These are phyloP conservation scores for Oreochromis niloticus DNA, from an alignment of 2,113 vertebrate species.

Conservation along the genomic window DNA sequence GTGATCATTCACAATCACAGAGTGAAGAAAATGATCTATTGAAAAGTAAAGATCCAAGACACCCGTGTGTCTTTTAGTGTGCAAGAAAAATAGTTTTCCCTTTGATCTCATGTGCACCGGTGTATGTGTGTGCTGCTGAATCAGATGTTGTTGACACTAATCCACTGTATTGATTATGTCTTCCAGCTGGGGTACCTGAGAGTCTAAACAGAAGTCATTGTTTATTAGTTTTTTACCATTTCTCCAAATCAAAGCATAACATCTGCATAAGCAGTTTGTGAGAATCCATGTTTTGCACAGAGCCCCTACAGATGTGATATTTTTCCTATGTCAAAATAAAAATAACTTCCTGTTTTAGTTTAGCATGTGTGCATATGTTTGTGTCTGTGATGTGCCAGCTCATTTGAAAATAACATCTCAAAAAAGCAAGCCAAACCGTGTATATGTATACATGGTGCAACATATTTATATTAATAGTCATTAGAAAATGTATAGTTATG, in stretches of 20 bases:
- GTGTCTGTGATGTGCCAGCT: background rate
- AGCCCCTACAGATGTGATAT: background rate
- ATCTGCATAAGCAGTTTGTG: background rate
- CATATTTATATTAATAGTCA: background rate
- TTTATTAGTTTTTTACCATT: background rate
- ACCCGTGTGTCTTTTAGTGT: background rate
- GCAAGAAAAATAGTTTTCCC: background rate
- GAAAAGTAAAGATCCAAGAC: background rate
- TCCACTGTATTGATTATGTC: background rate
- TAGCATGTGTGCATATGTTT: background rate
- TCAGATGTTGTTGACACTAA: background rate
- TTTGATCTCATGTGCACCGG: background rate
- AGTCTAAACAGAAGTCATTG: background rate
- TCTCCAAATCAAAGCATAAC: background rate
- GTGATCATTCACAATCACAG: background rate
- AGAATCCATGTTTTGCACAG: background rate
- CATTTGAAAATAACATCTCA: background rate
- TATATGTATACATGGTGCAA: background rate
- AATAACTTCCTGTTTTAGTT: background rate
- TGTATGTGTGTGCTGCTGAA: background rate
- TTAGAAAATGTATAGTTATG: background rate
- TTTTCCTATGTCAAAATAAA: background rate
- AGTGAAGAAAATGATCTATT: background rate
- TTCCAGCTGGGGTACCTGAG: background rate
- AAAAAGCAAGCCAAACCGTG: background rate